phyloP scores from a whole-genome alignment of 2,888 invertebrate species.

The Cephonodes hylas region DNA sequence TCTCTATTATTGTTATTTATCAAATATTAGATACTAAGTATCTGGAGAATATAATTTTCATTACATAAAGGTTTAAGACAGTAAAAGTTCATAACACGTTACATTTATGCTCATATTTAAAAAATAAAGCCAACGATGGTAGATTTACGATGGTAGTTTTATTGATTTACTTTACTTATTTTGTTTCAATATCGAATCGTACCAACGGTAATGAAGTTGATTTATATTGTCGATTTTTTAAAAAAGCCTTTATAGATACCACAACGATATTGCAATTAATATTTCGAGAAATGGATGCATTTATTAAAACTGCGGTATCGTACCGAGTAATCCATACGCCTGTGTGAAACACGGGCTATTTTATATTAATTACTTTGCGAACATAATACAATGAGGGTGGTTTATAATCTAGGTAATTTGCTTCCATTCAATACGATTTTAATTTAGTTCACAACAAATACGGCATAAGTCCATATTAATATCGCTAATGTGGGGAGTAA shows the following conservation, averaged over 20 bases:
- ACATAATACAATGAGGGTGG: background rate
- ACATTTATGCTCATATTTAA: no score
- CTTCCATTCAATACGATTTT: background rate
- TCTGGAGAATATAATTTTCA: no score
- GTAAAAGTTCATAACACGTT: no score
- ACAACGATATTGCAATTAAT: background rate
- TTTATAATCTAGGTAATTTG: background rate
- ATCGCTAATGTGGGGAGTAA: background rate
- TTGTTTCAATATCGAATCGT: no score
- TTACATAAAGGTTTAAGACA: no score
- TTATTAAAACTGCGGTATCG: background rate
- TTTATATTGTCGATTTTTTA: background rate
- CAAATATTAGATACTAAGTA: no score
- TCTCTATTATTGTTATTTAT: no score
- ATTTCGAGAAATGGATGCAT: background rate
- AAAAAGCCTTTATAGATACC: background rate
- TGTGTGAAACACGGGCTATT: background rate
- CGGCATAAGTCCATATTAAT: background rate
- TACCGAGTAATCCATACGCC: background rate
- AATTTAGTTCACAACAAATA: background rate
- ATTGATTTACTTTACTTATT: no score
- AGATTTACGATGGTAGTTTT: no score
- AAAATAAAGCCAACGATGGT: no score
- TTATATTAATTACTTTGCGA: conserved; percentile 13
- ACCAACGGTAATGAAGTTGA: no score